These are phyloP conservation scores for Botia kubotai DNA, from an alignment of 2,797 vertebrate genomes.

Conservation along the genomic window DNA sequence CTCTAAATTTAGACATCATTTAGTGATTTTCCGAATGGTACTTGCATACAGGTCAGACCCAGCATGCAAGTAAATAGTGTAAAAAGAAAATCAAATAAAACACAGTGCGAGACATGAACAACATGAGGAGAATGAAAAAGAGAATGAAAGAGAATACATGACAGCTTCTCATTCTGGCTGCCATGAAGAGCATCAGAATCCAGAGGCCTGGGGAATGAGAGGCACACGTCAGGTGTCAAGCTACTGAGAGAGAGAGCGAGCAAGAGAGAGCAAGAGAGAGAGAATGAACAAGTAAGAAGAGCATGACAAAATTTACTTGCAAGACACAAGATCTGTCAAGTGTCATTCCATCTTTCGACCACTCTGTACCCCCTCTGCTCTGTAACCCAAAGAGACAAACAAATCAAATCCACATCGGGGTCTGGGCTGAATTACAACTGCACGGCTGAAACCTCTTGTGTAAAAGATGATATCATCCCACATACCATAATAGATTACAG, in stretches of 20 bases:
- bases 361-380: not conserved
- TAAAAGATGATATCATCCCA: conserved; percentile 43
- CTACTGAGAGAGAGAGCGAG: conserved; percentile 1
- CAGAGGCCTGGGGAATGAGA: conserved; percentile 35
- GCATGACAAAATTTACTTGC: conserved; percentile 34
- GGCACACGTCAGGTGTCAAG: conserved; percentile 41
- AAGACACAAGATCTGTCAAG: conserved; percentile 47
- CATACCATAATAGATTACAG: conserved; percentile 47
- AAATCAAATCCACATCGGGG: conserved; percentile 34
- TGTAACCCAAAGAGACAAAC: conserved; percentile 44
- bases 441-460: conserved; percentile 18
- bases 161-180: conserved; percentile 34
- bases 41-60: not conserved
- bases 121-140: conserved; percentile 21
- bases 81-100: not conserved
- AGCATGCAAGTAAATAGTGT: not conserved
- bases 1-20: not conserved
- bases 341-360: conserved; percentile 37
- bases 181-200: conserved; percentile 27
- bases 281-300: conserved; percentile 13
- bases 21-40: not conserved
- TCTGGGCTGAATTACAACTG: conserved; percentile 4
- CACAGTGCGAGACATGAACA: not conserved
- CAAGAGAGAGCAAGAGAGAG: conserved; percentile 2
- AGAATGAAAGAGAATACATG: conserved; percentile 19